Base-by-base conservation (phyloP, 2,113 vertebrate species). In the Uria aalge region DNA sequence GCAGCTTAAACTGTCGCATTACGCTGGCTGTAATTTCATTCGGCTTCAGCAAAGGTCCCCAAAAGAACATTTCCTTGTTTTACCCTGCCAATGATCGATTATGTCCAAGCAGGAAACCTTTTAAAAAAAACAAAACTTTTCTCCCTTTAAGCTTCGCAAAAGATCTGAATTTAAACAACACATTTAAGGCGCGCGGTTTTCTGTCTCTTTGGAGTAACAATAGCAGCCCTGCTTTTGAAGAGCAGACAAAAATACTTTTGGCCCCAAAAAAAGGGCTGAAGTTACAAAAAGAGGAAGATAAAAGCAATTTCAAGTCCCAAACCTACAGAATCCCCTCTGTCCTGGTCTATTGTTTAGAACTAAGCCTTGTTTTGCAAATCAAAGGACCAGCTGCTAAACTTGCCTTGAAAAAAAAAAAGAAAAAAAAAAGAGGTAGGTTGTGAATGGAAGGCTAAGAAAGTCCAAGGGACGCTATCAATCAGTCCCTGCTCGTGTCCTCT, bases 301-400 rank as follows among this genome's bases (percentile, higher is more conserved):
- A 97, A 96, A 97, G 94, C 93, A 80, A 85, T 14, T 69, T 83
- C 85, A 32, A 95, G 90, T 91, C 89, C 73, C 87, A 78, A 91
- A 96, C 69, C 92, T 88, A 79, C 81, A 94, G 92, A 91, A 81
- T 79, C 73, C 84, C 80, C 89, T 94, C 74, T 1, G 67, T 10
- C 89, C 34, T 64, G 81, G 71, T 40, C 91, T 85, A 57, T 94
- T 96, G 91, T 96, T 89, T 80, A 43, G 72, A 77, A 81, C 82
- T 93, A 93, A 96, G 72, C 90, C 95, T 92, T 13, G 3, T 72
- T 97, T 95, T 96, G 95, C 95, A 96, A 97, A 92, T 95, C 95
- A 95, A 97, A 96, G 94, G 95, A 55, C n/a, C 96, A 97, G 96
- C 96, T 97, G 94, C 94, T 90, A 91, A 96, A 92, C 74, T 91